Evolutionary conservation across 2,113 vertebrate species (phyloP).

Genomic region (Hippopotamus amphibius): DNA sequence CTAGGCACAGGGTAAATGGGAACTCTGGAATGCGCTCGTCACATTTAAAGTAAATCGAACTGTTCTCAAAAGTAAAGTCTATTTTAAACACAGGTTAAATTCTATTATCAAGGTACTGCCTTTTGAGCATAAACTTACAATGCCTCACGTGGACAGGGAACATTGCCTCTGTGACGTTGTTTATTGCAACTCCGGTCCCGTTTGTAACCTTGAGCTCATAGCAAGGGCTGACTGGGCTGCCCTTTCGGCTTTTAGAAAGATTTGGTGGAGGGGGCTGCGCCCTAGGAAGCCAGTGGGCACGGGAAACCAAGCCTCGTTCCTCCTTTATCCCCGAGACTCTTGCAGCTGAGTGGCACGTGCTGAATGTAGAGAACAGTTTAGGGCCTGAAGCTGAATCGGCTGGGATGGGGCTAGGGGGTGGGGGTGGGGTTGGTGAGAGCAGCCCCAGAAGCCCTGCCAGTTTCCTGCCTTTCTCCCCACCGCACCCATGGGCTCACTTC

Average conservation of each 20-base stretch:
- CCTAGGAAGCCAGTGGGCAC: not conserved
- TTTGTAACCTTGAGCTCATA: not conserved
- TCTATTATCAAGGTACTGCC: not conserved
- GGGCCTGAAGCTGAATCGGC: not conserved
- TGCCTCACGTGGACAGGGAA: not conserved
- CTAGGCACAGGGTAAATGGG: too few species aligned
- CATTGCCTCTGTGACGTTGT: not conserved
- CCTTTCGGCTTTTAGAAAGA: not conserved
- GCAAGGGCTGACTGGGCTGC: not conserved
- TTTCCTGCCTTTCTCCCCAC: not conserved
- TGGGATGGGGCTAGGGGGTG: not conserved
- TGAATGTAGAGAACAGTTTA: not conserved
- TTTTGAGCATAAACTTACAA: not conserved
- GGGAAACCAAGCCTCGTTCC: not conserved
- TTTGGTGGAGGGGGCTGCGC: not conserved
- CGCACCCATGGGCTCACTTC: not conserved
- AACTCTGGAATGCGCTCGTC: not conserved
- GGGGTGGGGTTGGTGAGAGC: fast-evolving
- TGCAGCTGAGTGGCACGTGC: not conserved
- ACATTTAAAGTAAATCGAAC: constrained; percentile 6
- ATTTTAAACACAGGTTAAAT: not conserved
- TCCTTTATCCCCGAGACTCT: not conserved
- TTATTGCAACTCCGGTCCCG: not conserved
- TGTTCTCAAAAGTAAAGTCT: not conserved
- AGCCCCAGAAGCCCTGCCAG: not conserved